Evolutionary conservation across 2,888 invertebrate genomes (phyloP).

Genomic region (Strigamia crassipes): DNA sequence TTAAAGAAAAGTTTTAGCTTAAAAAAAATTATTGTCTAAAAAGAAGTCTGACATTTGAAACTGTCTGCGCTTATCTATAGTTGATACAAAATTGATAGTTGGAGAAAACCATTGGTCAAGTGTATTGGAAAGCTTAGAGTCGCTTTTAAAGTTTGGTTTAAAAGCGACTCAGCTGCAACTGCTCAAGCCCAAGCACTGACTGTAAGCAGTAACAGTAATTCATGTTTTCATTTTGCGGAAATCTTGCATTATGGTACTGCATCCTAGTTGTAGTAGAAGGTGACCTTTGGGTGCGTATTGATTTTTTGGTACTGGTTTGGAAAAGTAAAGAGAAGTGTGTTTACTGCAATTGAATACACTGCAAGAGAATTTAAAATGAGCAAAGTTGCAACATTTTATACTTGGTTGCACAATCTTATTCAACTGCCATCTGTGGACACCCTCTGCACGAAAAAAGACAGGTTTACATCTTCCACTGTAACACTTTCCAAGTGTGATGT

Average conservation of each 20-base stretch:
- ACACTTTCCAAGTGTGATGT: not conserved
- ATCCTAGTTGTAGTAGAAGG: conserved; percentile 3
- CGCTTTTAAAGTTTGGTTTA: not conserved
- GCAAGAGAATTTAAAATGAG: conserved; percentile 26
- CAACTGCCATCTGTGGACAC: conserved; percentile 12
- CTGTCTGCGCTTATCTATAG: not conserved
- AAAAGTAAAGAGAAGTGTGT: conserved; percentile 30
- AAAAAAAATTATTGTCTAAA: not conserved
- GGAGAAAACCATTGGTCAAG: not conserved
- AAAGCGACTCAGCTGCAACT: not conserved
- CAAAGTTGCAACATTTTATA: conserved; percentile 22
- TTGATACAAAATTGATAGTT: conserved; percentile 1
- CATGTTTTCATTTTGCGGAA: conserved; percentile 5
- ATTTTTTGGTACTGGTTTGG: conserved; percentile 22
- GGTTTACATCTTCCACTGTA: not conserved
- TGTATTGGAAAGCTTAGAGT: not conserved
- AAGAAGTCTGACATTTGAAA: not conserved
- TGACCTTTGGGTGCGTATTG: conserved; percentile 19
- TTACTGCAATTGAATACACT: conserved; percentile 30
- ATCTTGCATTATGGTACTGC: conserved; percentile 4
- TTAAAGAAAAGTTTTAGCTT: not conserved
- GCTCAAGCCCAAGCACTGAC: not conserved
- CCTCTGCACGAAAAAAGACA: not conserved
- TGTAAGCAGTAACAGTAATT: conserved; percentile 19
- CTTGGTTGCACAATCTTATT: conserved; percentile 19